Evolutionary conservation across 2,113 vertebrate genomes (phyloP).

Genomic region (Python bivittatus): DNA sequence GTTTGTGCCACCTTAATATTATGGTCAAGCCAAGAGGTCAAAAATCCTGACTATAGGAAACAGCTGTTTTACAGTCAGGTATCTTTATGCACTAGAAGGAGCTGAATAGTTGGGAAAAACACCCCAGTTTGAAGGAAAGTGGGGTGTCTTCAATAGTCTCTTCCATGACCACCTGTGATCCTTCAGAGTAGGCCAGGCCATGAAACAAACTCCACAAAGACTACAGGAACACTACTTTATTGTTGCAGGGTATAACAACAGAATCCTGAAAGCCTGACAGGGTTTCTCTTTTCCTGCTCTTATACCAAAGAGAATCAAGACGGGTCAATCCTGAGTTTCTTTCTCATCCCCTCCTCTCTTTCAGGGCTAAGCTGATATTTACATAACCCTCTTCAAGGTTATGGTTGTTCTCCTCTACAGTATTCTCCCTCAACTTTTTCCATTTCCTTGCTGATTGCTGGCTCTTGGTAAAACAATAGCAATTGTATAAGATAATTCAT

Average conservation of each 20-base stretch:
- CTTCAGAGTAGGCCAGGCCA: neutral
- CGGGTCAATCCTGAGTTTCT: neutral
- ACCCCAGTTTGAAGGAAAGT: neutral
- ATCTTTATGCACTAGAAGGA: no score
- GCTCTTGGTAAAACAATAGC: neutral
- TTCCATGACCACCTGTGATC: neutral
- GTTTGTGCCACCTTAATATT: no score
- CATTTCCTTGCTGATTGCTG: neutral
- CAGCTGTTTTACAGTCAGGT: no score
- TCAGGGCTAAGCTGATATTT: neutral
- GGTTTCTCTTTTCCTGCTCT: neutral
- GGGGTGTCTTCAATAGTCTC: no score
- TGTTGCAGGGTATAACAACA: neutral
- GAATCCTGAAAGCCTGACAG: neutral
- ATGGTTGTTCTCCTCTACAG: neutral
- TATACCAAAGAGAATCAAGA: neutral
- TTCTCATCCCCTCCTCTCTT: neutral
- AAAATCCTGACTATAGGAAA: no score
- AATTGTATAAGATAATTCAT: neutral
- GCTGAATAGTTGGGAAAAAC: neutral
- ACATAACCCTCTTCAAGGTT: neutral
- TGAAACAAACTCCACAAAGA: neutral
- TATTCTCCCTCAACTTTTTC: neutral
- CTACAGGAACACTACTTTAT: neutral
- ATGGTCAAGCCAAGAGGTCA: no score